A percentile compares a stretch with the other conserved stretches of the same genome.
Evolutionary conservation across 1,140 invertebrate genomes (phyloP).

Genomic region (Trachelipus rathkii): DNA sequence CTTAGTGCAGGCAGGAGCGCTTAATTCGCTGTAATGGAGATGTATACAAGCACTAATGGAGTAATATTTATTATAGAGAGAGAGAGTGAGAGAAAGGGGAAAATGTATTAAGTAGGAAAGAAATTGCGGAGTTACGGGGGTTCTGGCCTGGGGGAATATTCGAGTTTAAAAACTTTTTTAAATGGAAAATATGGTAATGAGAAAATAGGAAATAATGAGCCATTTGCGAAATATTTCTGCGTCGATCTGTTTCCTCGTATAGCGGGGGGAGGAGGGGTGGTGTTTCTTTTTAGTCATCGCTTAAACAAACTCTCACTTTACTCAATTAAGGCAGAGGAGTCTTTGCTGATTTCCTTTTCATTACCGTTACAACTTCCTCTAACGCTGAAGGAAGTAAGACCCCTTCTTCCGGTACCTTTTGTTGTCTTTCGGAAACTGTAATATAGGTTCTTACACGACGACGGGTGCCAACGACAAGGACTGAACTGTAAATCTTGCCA

Average conservation of each 20-base stretch:
- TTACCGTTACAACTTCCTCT: slow-evolving; percentile 9
- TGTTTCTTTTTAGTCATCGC: background rate
- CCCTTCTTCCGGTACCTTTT: background rate
- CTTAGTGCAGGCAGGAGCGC: background rate
- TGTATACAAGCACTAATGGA: slow-evolving; percentile 3
- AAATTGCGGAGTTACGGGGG: no score
- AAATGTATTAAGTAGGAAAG: no score
- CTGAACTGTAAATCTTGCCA: slow-evolving; percentile 45
- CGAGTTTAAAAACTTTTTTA: background rate
- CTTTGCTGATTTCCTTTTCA: background rate
- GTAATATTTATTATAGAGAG: slow-evolving; percentile 7
- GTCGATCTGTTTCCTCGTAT: background rate
- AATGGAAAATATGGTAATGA: slow-evolving; percentile 10
- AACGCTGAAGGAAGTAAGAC: background rate
- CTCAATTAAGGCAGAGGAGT: slow-evolving; percentile 11
- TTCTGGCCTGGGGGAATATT: no score
- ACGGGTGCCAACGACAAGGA: slow-evolving; percentile 39
- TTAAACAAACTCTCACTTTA: slow-evolving; percentile 10
- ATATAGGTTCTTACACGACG: slow-evolving; percentile 1
- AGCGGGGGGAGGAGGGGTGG: no score
- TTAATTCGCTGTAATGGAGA: slow-evolving; percentile 4
- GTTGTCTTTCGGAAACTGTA: background rate
- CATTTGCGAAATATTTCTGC: background rate
- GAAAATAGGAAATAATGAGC: slow-evolving; percentile 3
- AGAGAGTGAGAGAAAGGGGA: no score